These are phyloP conservation scores for Serinus canaria DNA, from an alignment of 2,113 vertebrate species.

Conservation along the genomic window DNA sequence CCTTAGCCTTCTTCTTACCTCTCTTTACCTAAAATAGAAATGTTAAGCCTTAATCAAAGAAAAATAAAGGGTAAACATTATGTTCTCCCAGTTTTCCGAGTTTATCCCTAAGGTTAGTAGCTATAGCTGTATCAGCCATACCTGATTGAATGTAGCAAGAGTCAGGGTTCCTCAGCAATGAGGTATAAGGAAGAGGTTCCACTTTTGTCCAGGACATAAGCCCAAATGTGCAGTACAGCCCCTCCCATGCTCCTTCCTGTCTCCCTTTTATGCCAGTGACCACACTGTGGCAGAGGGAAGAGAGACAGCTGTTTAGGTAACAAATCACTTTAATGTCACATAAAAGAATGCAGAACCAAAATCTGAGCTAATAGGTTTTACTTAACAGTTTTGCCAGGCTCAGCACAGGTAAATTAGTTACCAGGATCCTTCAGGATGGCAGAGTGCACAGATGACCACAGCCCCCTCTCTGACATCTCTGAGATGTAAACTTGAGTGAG, in stretches of 20 bases:
- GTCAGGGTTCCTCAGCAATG: background rate
- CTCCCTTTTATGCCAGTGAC: background rate
- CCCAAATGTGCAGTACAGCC: background rate
- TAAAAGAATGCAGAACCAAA: background rate
- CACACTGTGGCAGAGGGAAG: background rate
- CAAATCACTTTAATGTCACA: background rate
- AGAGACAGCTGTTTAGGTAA: background rate
- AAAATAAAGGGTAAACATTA: background rate
- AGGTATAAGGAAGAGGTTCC: background rate
- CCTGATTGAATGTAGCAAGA: background rate
- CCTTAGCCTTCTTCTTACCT: background rate
- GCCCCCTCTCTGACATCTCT: background rate
- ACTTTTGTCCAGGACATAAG: background rate
- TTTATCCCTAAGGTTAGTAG: background rate
- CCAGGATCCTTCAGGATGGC: background rate
- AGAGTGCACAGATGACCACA: rapidly evolving
- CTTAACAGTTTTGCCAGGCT: background rate
- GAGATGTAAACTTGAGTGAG: background rate
- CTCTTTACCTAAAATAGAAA: background rate
- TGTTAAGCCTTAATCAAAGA: background rate
- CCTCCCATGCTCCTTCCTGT: background rate
- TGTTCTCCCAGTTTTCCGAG: background rate
- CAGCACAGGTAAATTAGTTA: background rate
- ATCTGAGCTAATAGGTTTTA: background rate
- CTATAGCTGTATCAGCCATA: background rate